Percentiles rank a stretch among this genome's conserved stretches.
These are phyloP conservation scores for Eleginops maclovinus DNA, from an alignment of 2,113 vertebrate genomes.

Conservation along the genomic window DNA sequence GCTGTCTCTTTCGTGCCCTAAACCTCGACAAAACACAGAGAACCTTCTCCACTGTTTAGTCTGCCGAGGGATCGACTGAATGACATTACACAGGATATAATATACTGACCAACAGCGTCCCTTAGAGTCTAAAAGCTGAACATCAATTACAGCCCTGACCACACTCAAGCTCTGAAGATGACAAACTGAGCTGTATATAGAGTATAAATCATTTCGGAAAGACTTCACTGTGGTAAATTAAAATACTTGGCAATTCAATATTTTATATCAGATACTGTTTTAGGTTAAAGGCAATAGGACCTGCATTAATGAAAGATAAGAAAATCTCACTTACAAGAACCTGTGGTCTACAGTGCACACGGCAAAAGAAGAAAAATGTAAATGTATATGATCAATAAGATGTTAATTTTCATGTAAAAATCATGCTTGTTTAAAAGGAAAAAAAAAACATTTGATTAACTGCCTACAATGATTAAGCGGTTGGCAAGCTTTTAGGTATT, in stretches of 20 bases:
- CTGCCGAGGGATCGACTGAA: background rate
- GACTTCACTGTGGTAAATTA: background rate
- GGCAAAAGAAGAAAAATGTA: background rate
- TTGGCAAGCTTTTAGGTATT: too few relatives aligned
- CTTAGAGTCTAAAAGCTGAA: slow-evolving; percentile 4
- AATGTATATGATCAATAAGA: too few relatives aligned
- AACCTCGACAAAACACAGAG: background rate
- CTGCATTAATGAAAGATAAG: background rate
- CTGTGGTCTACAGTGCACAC: too few relatives aligned
- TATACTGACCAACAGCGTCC: slow-evolving; percentile 8
- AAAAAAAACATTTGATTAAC: background rate
- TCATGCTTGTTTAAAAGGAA: background rate
- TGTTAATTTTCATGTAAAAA: too few relatives aligned
- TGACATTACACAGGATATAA: background rate
- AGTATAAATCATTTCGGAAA: background rate
- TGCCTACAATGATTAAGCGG: background rate
- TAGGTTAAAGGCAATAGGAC: background rate
- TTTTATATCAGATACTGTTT: too few relatives aligned
- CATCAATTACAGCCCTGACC: background rate
- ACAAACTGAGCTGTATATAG: background rate
- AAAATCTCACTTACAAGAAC: background rate
- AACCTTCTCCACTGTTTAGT: background rate
- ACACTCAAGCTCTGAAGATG: background rate
- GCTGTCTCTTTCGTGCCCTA: too few relatives aligned
- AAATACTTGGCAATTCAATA: background rate